These are phyloP conservation scores for Tylochromis polylepis DNA, from an alignment of 2,113 vertebrate species.

Conservation along the genomic window DNA sequence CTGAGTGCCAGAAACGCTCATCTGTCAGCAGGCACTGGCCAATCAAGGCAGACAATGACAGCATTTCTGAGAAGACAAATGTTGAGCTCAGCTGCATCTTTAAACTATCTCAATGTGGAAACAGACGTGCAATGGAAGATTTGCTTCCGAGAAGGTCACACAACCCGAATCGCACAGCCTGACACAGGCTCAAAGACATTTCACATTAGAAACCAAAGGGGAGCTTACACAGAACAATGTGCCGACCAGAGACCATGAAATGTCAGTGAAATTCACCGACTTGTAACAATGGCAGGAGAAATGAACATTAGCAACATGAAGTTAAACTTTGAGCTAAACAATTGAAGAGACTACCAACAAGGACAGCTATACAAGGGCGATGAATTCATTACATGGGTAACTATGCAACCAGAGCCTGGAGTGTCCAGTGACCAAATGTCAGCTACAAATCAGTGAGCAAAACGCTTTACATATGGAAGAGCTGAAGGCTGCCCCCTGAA, in stretches of 20 bases:
- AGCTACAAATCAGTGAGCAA: neutral
- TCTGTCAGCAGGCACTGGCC: constrained; percentile 3
- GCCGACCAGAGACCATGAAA: neutral
- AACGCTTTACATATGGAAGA: neutral
- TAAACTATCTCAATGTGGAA: constrained; percentile 49
- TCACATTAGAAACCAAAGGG: neutral
- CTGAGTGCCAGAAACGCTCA: constrained; percentile 19
- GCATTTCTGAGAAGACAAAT: constrained; percentile 57
- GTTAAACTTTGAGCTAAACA: neutral
- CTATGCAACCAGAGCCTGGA: neutral
- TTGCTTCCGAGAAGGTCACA: constrained; percentile 39
- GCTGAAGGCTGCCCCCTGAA: neutral
- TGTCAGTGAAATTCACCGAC: neutral
- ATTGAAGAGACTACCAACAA: neutral
- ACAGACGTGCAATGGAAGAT: constrained; percentile 8
- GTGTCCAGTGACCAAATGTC: neutral
- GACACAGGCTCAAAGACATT: neutral
- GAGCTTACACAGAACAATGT: neutral
- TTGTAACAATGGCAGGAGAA: neutral
- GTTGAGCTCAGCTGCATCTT: constrained; percentile 32
- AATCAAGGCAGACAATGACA: constrained; percentile 10
- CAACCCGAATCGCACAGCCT: neutral
- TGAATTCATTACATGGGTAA: neutral
- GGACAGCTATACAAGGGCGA: neutral
- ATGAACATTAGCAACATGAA: neutral